Percentiles rank a stretch among this genome's conserved stretches.
These are phyloP conservation scores for Eupleurogrammus muticus DNA, from an alignment of 2,797 vertebrate species.

Conservation along the genomic window DNA sequence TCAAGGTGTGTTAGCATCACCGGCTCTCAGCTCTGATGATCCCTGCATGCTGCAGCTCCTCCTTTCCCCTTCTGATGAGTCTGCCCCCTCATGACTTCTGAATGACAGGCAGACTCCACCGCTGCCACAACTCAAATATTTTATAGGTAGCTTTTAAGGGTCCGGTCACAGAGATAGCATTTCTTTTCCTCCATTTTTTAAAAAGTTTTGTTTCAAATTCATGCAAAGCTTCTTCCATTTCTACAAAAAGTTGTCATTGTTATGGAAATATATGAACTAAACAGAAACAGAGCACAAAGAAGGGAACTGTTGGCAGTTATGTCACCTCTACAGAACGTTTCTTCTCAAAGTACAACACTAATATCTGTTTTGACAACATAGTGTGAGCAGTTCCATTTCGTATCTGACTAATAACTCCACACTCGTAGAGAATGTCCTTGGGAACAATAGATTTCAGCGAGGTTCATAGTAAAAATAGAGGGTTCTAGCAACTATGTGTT, in stretches of 20 bases:
- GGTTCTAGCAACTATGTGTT: conserved; percentile 39
- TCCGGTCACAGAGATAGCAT: conserved; percentile 5
- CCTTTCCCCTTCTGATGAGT: conserved; percentile 24
- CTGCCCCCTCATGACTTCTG: conserved; percentile 28
- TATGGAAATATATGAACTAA: conserved; percentile 20
- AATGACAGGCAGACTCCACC: conserved; percentile 39
- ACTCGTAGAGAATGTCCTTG: conserved; percentile 5
- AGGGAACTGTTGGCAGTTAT: conserved; percentile 7
- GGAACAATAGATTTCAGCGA: conserved; percentile 37
- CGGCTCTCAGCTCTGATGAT: conserved; percentile 56
- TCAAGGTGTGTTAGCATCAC: conserved; percentile 76
- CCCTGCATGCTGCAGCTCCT: conserved; percentile 12
- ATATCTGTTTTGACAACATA: conserved; percentile 37
- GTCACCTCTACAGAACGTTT: conserved; percentile 3
- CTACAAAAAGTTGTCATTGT: conserved; percentile 14
- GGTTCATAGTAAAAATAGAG: conserved; percentile 30
- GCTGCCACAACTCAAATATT: conserved; percentile 23
- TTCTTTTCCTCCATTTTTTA: background rate
- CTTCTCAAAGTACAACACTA: conserved; percentile 7
- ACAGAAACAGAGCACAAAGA: conserved; percentile 9
- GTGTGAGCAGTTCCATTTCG: conserved; percentile 42
- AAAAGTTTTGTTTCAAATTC: background rate
- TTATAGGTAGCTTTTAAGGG: conserved; percentile 17
- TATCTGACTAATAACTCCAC: conserved; percentile 41
- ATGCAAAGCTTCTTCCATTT: background rate